Conservation (phyloP, 2,888 invertebrate genomes). For the Strigamia maritima region DNA sequence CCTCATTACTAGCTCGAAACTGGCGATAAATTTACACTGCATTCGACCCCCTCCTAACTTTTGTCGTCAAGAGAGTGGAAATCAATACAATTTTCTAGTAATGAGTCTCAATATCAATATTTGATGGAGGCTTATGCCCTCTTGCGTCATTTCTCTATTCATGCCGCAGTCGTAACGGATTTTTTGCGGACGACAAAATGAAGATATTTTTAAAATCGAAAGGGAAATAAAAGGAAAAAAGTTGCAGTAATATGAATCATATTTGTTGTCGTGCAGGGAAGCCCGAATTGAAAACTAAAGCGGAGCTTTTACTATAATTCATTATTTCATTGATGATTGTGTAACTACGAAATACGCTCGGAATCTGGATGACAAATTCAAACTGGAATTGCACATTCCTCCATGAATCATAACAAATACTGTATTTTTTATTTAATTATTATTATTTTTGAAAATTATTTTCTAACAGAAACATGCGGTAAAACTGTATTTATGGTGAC, state of each 20-base stretch:
- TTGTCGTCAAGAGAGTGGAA: neutral
- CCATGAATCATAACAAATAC: no score
- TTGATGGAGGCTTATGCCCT: neutral
- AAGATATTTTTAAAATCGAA: neutral
- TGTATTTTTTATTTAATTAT: no score
- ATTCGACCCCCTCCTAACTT: neutral
- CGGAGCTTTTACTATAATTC: neutral
- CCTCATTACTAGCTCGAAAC: neutral
- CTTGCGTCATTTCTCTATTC: neutral
- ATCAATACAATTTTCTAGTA: neutral
- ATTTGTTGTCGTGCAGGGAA: neutral
- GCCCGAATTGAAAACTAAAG: neutral
- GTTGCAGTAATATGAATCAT: neutral
- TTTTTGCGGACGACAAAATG: neutral
- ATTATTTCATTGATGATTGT: neutral
- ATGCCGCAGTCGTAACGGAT: neutral
- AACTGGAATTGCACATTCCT: no score
- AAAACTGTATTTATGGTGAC: no score
- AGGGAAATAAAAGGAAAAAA: neutral
- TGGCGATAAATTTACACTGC: neutral
- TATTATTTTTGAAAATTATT: no score
- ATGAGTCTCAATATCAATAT: slow-evolving; percentile 4
- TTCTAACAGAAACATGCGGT: no score
- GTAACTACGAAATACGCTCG: neutral
- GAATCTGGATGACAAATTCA: no score